Evolutionary conservation across 2,888 invertebrate species (phyloP).

Genomic region (Aphodius granarius): DNA sequence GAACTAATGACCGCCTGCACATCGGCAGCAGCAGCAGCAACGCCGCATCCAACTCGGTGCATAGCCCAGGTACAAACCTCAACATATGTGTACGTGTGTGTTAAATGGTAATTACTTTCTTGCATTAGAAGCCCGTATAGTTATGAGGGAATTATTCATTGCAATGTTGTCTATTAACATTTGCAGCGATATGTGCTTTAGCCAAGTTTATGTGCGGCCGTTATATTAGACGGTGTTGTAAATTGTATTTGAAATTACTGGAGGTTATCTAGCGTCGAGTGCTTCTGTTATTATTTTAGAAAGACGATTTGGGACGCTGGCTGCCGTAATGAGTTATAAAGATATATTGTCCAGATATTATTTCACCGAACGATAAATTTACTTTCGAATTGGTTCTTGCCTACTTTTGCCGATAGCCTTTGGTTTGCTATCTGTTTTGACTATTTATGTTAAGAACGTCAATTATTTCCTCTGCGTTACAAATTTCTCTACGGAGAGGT

Average conservation of each 20-base stretch:
- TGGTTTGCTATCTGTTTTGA: neutral
- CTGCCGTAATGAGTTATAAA: slow-evolving; percentile 17
- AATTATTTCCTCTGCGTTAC: neutral
- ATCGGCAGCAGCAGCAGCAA: neutral
- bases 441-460: too few species aligned
- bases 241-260: slow-evolving; percentile 24
- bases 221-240: slow-evolving; percentile 26
- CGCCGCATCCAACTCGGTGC: neutral
- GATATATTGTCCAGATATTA: slow-evolving; percentile 17
- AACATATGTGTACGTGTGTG: slow-evolving; percentile 13
- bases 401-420: neutral
- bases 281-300: slow-evolving; percentile 20
- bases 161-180: slow-evolving; percentile 28
- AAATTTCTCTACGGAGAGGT: neutral
- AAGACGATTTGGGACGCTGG: neutral
- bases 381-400: neutral
- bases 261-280: slow-evolving; percentile 13
- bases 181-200: slow-evolving; percentile 24
- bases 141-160: slow-evolving; percentile 28
- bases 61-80: neutral
- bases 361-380: neutral
- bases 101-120: slow-evolving; percentile 27
- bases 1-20: slow-evolving; percentile 19
- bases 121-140: slow-evolving; percentile 21
- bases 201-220: slow-evolving; percentile 18